These are phyloP conservation scores for Periphyllus acericola DNA, from an alignment of 2,888 invertebrate genomes.

Conservation along the genomic window DNA sequence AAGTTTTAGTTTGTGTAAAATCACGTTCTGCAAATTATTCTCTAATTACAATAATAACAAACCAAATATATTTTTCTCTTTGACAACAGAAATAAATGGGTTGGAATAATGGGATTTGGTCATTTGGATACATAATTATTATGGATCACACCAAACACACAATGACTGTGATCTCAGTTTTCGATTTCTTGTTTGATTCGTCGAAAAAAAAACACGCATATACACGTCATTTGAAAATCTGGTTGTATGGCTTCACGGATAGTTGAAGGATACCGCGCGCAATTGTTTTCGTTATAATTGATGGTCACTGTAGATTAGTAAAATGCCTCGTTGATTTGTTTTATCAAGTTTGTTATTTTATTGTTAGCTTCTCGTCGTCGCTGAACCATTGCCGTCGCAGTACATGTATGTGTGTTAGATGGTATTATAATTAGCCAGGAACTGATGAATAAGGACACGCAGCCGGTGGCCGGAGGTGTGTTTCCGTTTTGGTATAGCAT, in stretches of 20 bases:
- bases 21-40: not conserved
- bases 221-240: not conserved
- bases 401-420: constrained; percentile 36
- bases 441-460: constrained; percentile 61
- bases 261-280: constrained; percentile 15
- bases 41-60: not conserved
- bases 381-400: constrained; percentile 45
- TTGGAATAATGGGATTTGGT: not conserved
- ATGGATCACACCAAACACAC: not conserved
- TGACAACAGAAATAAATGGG: not conserved
- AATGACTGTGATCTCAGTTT: not conserved
- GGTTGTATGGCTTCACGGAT: not conserved
- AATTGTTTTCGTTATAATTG: constrained; percentile 46
- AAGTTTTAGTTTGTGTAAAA: constrained; percentile 1
- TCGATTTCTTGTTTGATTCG: constrained; percentile 19
- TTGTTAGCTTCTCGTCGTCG: constrained; percentile 47
- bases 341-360: constrained; percentile 53
- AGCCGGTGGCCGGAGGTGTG: constrained; percentile 53
- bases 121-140: not conserved
- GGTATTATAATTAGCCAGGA: constrained; percentile 62
- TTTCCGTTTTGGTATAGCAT: constrained; percentile 59
- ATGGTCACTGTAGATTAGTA: constrained; percentile 47
- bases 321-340: constrained; percentile 31
- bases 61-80: not conserved
- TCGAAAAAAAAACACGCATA: not conserved